Percentiles rank a stretch among this genome's conserved stretches.
Evolutionary conservation across 2,113 vertebrate genomes (phyloP).

Genomic region (Tetrao urogallus): DNA sequence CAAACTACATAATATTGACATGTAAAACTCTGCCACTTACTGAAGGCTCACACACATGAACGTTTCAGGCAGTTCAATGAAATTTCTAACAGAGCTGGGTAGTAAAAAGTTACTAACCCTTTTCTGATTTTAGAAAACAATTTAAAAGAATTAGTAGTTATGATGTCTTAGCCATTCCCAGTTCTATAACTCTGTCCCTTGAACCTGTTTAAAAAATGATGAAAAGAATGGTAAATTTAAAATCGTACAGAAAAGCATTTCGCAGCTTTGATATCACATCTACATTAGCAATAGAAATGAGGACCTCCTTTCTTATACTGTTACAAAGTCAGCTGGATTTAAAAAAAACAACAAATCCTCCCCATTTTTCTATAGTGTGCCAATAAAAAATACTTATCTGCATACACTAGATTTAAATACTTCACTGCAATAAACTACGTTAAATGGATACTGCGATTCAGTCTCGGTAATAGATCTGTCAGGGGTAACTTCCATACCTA

Average conservation of each 20-base stretch:
- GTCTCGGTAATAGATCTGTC: slow-evolving; percentile 55
- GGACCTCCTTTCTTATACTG: slow-evolving; percentile 53
- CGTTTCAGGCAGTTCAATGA: slow-evolving; percentile 82
- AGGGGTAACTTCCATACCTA: slow-evolving; percentile 84
- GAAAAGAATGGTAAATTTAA: slow-evolving; percentile 77
- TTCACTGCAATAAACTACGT: slow-evolving; percentile 68
- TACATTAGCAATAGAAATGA: slow-evolving; percentile 65
- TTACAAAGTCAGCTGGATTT: slow-evolving; percentile 72
- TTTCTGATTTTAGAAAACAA: slow-evolving; percentile 80
- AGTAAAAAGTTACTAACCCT: slow-evolving; percentile 80
- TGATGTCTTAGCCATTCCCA: slow-evolving; percentile 85
- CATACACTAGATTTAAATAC: slow-evolving; percentile 71
- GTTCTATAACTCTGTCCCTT: slow-evolving; percentile 84
- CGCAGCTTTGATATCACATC: slow-evolving; percentile 67
- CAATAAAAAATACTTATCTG: slow-evolving; percentile 71
- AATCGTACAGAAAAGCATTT: slow-evolving; percentile 72
- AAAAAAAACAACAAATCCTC: slow-evolving; percentile 69
- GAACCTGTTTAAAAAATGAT: slow-evolving; percentile 85
- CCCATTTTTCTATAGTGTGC: slow-evolving; percentile 65
- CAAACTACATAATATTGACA: slow-evolving; percentile 81
- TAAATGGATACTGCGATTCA: slow-evolving; percentile 35
- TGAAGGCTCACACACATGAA: slow-evolving; percentile 81
- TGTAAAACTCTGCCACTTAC: slow-evolving; percentile 79
- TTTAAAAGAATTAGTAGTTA: slow-evolving; percentile 82
- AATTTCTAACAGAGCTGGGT: slow-evolving; percentile 78